Evolutionary conservation across 2,888 invertebrate genomes (phyloP), one percentile per base, ranked within the genome.

Genomic region (Pyrochroa serraticornis): DNA sequence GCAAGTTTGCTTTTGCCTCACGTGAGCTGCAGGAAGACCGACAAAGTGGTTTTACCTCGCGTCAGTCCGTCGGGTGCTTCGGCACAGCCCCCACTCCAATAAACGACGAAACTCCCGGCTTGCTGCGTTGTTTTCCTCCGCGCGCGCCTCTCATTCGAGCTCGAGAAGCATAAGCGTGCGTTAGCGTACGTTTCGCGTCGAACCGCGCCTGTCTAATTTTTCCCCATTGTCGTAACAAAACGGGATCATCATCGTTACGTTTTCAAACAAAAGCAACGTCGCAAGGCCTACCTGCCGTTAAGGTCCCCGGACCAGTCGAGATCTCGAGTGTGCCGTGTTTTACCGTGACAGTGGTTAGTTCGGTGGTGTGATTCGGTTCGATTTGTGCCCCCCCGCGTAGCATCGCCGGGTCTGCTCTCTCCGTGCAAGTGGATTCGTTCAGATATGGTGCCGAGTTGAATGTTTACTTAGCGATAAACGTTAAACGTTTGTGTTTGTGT

Each of bases 131-230:
- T 66, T 66, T 65, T 66, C 67, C 69, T 67, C 69, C 64, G 68
- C 71, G 71, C 71, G 70, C 70, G 68, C 67, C 70, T 65, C 70
- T 68, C 71, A 71, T 71, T 71, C 71, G 73, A 71, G 71, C 68
- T 62, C 62, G 65, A 63, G 65, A 62, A 58, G 54, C 62, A 57
- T 43, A 13, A 14, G 43, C 39, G 44, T 38, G 60, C 51, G 39
- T n/a, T 60, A 51, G 48, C 58, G 46, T 51, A 58, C 52, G 47
- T 42, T 60, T 46, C 39, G 31, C 22, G 22, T 22, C 51, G 44
- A 63, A 51, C 62, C 65, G 65, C 65, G 67, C 65, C 64, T 64
- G 58, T 51, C 47, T 46, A 22, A 22, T 22, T 22, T 22, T 22
- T 22, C 22, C n/a, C 22, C 22, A 22, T 22, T 22, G 22, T 22